Base-by-base conservation (phyloP, 2,888 invertebrate genomes). In the Cepaea hortensis region DNA sequence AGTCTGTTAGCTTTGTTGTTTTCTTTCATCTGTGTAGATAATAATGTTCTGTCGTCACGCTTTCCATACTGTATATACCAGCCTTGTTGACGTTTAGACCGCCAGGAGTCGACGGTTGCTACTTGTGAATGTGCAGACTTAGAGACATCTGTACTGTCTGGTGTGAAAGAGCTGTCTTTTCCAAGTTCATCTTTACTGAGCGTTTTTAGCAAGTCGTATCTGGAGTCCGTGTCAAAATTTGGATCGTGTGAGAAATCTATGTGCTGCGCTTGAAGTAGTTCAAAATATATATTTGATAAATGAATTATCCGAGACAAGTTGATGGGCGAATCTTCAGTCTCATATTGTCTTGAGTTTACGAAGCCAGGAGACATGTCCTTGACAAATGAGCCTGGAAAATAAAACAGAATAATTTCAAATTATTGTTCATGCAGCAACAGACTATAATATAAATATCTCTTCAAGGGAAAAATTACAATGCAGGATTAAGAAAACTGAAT, bases 51-150 rank as follows among this genome's bases (percentile, higher is more conserved):
- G 35, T 11, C 3, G 79, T 61, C n/a, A 5, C 79, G 79, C 7
- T 79, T 79, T 3, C 79, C 79, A 62, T 79, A 79, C 46, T 79
- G 79, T 18, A 79, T 62, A 35, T 79, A 79, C 79, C 79, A 79
- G 6, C 79, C 79, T 62, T 79, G 79, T 13, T 79, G 79, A 15
- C 79, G 62, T 79, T 79, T 79, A 35, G 62, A 18, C 35, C 62
- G 23, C 15, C 15, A 13, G 46, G 11, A 15, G 18, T 79, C 62
- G 18, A 35, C 3, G 48, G 5, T 61, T 2, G 61, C 62, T 3
- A 3, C 62, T 35, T 13, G 3, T 7, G 62, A 79, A 18, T 13
- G 1, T 4, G 13, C 35, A 18, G 3, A 0, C 62, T 35, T 23
- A 62, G 6, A 35, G 0, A 3, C 15, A 7, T 50, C 77, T n/a